Conservation (phyloP, 2,113 vertebrate species). For the Hoplias malabaricus region DNA sequence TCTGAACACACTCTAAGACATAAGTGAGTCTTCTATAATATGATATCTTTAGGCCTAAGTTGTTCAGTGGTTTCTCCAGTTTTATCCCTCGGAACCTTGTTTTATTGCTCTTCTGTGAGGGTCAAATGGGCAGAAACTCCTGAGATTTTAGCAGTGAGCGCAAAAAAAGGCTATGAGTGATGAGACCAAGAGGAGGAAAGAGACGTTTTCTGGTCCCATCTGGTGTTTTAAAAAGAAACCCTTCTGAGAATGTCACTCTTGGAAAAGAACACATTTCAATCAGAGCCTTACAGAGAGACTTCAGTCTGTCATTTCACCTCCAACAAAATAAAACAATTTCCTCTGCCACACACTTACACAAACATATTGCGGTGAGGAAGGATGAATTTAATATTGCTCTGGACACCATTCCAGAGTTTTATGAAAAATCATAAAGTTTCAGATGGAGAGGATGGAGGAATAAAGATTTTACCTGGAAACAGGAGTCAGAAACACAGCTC, state of each 20-base stretch:
- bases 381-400: neutral
- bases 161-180: neutral
- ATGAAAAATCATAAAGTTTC: neutral
- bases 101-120: no score
- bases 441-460: no score
- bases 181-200: neutral
- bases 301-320: neutral
- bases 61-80: no score
- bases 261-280: neutral
- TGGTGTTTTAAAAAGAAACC: neutral
- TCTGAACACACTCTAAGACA: no score
- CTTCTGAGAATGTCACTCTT: neutral
- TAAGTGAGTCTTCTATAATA: no score
- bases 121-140: no score
- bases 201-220: neutral
- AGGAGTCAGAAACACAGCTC: no score
- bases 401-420: neutral
- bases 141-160: no score
- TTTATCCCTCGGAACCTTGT: no score
- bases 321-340: neutral
- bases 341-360: neutral
- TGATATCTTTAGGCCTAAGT: no score
- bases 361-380: neutral
- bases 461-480: no score
- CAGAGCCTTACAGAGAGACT: neutral